Evolutionary conservation across 2,888 invertebrate species (phyloP).

Genomic region (Drosophila monieri): DNA sequence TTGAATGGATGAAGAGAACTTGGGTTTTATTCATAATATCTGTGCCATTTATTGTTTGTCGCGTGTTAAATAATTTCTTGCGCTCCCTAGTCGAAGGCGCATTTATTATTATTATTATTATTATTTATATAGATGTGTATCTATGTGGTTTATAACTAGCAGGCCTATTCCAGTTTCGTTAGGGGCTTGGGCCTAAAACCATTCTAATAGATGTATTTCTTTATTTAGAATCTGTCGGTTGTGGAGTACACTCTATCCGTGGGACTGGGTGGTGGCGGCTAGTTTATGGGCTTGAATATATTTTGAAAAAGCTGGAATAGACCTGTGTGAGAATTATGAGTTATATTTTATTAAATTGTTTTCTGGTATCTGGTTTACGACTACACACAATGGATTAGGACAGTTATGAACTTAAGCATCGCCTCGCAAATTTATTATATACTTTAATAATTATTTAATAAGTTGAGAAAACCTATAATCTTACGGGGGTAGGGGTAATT

Average conservation of each 20-base stretch:
- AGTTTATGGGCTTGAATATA: not conserved
- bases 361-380: slow-evolving; percentile 56
- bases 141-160: slow-evolving; percentile 37
- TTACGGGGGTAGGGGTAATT: slow-evolving; percentile 33
- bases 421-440: not conserved
- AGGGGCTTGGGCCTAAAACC: not conserved
- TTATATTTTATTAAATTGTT: slow-evolving; percentile 25
- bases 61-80: slow-evolving; percentile 62
- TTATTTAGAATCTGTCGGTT: too few species aligned
- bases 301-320: not conserved
- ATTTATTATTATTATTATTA: not conserved
- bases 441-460: slow-evolving; percentile 8
- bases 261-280: too few species aligned
- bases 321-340: slow-evolving; percentile 38
- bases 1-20: not conserved
- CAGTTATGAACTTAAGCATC: slow-evolving; percentile 57
- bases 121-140: slow-evolving; percentile 49
- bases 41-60: slow-evolving; percentile 71
- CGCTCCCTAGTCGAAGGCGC: slow-evolving; percentile 42
- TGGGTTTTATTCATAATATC: slow-evolving; percentile 58
- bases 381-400: slow-evolving; percentile 66
- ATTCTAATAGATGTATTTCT: too few species aligned
- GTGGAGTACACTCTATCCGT: too few species aligned
- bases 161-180: not conserved
- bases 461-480: slow-evolving; percentile 27